Evolutionary conservation across 2,888 invertebrate species (phyloP), one percentile per base, ranked within the genome.

Genomic region (Punctoribates punctum): DNA sequence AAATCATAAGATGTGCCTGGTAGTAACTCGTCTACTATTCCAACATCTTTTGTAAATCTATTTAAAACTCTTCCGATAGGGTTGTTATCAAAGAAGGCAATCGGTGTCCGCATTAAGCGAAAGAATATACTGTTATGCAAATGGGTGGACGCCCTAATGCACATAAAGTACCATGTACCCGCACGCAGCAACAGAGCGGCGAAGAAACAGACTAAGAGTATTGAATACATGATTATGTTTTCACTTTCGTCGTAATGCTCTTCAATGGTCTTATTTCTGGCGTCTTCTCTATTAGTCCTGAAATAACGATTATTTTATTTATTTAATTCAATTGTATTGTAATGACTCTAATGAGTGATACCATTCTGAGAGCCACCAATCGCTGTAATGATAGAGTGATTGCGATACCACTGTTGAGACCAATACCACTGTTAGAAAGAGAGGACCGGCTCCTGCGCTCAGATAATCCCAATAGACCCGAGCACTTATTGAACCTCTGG

Each of bases 381-480:
- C 85, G 78, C 82, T 82, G 54, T 81, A 78, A 67, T 83, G 81
- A 78, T 83, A 84, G 9, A 83, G 77, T 0, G 80, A 77, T 80
- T 85, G 85, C 2, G 84, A 83, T 0, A 82, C 76, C 8, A 85
- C 73, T 79, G 84, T 84, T 23, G 83, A 79, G 0, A 86, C 46
- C 5, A 87, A 83, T 9, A 89, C 82, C 0, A 88, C 42, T 0
- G 86, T 75, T 82, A 89, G 85, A 0, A 86, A 85, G 62, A 85
- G 80, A 1, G 84, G 82, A 51, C 86, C 86, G 0, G 87, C 88
- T 0, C 89, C 89, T 48, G 88, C 87, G 75, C 83, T 84, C 62
- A 89, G 87, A 82, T 88, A 90, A 0, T 87, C 81, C 74, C 80
- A 75, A 77, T 83, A 84, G 6, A 84, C 81, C n/a, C 75, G 62